Percentiles rank a stretch among this genome's conserved stretches.
These are phyloP conservation scores for Clepsis dumicolana DNA, from an alignment of 2,888 invertebrate genomes.

Conservation along the genomic window DNA sequence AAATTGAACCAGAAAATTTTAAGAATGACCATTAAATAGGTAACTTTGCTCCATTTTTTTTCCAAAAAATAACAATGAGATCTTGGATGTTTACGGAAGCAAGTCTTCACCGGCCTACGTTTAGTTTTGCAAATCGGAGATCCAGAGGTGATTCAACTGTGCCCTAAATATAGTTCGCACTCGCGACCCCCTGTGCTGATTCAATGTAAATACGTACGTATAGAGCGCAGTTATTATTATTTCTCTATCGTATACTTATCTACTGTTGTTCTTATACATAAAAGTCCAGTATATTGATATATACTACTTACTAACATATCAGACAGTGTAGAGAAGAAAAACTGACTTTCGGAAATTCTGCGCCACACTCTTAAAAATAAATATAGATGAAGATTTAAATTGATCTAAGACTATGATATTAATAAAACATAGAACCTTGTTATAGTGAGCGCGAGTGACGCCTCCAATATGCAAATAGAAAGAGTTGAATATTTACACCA, in stretches of 20 bases:
- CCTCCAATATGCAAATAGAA: not conserved
- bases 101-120: slow-evolving; percentile 37
- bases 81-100: not conserved
- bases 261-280: not conserved
- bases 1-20: not conserved
- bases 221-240: not conserved
- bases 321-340: too few relatives aligned
- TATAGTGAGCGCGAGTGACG: not conserved
- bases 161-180: slow-evolving; percentile 49
- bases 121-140: slow-evolving; percentile 34
- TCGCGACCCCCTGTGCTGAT: slow-evolving; percentile 26
- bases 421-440: not conserved
- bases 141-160: slow-evolving; percentile 49
- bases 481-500: slow-evolving; percentile 22
- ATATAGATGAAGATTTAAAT: not conserved
- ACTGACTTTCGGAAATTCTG: too few relatives aligned
- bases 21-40: too few relatives aligned
- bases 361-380: too few relatives aligned
- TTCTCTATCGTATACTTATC: too few relatives aligned
- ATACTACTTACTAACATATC: too few relatives aligned
- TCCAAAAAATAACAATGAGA: not conserved
- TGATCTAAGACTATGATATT: not conserved
- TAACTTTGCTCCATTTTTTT: too few relatives aligned
- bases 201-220: not conserved
- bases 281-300: not conserved